A percentile compares a stretch with the other conserved stretches of the same genome.
Evolutionary conservation across 1,140 invertebrate genomes (phyloP).

Genomic region (Hyles vespertilio): DNA sequence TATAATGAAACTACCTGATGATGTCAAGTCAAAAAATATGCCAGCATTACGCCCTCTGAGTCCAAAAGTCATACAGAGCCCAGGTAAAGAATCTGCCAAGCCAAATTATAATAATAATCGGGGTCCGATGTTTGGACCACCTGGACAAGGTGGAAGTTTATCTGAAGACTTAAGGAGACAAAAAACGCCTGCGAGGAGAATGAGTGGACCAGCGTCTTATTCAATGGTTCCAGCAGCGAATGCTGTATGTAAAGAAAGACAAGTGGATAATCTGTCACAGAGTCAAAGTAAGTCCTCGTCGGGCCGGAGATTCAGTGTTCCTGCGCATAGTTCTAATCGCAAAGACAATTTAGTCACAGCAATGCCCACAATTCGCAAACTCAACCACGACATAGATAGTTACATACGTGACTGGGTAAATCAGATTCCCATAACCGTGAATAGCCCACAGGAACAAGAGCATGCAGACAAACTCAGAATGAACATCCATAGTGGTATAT

Average conservation of each 20-base stretch:
- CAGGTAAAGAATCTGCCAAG: background rate
- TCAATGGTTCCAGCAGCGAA: too few species aligned
- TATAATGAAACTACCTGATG: constrained; percentile 6
- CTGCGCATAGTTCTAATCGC: background rate
- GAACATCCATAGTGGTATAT: constrained; percentile 42
- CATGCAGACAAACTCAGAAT: constrained; percentile 31
- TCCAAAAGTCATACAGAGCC: background rate
- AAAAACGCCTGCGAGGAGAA: background rate
- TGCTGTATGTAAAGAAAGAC: too few species aligned
- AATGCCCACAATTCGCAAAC: constrained; percentile 14
- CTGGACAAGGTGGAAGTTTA: background rate
- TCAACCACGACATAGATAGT: constrained; percentile 39
- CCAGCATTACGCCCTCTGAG: background rate
- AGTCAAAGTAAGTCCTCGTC: background rate
- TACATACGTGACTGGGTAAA: constrained; percentile 47
- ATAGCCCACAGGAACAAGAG: constrained; percentile 24
- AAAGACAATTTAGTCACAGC: background rate
- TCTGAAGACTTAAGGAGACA: background rate
- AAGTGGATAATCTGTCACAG: too few species aligned
- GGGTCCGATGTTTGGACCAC: constrained; percentile 1
- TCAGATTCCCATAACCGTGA: constrained; percentile 36
- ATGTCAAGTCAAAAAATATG: background rate
- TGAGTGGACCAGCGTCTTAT: background rate
- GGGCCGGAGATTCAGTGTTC: background rate
- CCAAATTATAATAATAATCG: background rate